Evolutionary conservation across 2,797 vertebrate genomes (phyloP), one percentile per base, ranked within the genome.

Genomic region (Gymnocypris eckloni): DNA sequence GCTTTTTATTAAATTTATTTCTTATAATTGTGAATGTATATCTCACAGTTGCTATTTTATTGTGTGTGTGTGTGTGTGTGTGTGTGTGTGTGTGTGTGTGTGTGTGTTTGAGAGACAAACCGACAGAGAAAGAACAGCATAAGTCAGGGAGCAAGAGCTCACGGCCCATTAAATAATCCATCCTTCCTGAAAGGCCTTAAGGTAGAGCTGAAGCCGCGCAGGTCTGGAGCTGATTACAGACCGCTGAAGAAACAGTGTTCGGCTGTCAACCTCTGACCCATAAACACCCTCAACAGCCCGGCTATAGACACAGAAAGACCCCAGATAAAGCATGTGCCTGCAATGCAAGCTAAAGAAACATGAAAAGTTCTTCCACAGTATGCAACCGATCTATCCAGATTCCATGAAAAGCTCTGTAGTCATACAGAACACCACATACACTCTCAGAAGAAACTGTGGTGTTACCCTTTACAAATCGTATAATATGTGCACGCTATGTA

Each of bases 121-220:
- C 28, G 18, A 73, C 71, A 66, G 41, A 64, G 41, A 83, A 66
- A 75, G 41, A 75, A 75, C 41, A 83, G 70, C 15, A 67, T 7
- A 83, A 52, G 72, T 28, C 59, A 41, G 39, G 45, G 59, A 77
- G 59, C 71, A 77, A 64, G 82, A 37, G 59, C 72, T 83, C 45
- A 67, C 33, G 72, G 59, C 48, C 72, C 82, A 76, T 83, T 83
- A 76, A 83, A 83, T 83, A 83, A 83, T 76, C 67, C 72, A 83
- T 77, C 33, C 72, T 67, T 54, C 61, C 82, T 83, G 22, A 83
- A 76, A 83, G 59, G 33, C 82, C 45, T 66, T 33, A 37, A 48
- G 45, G 75, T 56, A 77, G 33, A 1, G 11, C 52, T 77, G 75
- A 54, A 76, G 28, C 73, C 10, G 28, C 22, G 12, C 22, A 33